Conservation (phyloP, 1,140 invertebrate species). For the Hycleus phaleratus region DNA sequence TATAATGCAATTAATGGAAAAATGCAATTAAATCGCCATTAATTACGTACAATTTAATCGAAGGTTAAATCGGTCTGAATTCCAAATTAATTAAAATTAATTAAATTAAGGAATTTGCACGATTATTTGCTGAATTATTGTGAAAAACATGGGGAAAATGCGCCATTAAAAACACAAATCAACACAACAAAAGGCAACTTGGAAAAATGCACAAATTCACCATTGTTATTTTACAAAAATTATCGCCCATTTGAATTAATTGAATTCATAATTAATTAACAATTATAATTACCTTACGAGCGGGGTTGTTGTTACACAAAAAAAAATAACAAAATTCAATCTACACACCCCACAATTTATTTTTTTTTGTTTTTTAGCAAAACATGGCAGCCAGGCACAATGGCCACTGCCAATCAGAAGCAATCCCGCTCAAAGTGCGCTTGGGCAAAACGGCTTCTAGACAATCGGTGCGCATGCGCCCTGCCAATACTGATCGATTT, state of each 20-base stretch:
- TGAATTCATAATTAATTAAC: no score
- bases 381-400: conserved; percentile 31
- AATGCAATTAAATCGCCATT: no score
- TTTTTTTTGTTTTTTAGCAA: conserved; percentile 6
- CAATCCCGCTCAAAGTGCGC: conserved; percentile 28
- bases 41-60: no score
- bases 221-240: no score
- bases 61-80: no score
- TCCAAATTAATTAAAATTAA: no score
- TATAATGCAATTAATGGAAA: no score
- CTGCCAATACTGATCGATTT: not conserved
- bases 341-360: conserved; percentile 23
- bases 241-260: no score
- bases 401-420: conserved; percentile 27
- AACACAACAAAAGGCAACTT: conserved; percentile 5
- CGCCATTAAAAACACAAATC: conserved; percentile 5
- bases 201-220: not conserved
- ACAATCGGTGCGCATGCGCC: conserved; percentile 10
- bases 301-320: conserved; percentile 4
- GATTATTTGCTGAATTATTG: no score
- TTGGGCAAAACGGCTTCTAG: conserved; percentile 13
- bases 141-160: conserved; percentile 5
- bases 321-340: conserved; percentile 14
- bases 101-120: no score
- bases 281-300: conserved; percentile 2